Conservation (phyloP, 2,113 vertebrate genomes). For the Anthoscopus minutus region DNA sequence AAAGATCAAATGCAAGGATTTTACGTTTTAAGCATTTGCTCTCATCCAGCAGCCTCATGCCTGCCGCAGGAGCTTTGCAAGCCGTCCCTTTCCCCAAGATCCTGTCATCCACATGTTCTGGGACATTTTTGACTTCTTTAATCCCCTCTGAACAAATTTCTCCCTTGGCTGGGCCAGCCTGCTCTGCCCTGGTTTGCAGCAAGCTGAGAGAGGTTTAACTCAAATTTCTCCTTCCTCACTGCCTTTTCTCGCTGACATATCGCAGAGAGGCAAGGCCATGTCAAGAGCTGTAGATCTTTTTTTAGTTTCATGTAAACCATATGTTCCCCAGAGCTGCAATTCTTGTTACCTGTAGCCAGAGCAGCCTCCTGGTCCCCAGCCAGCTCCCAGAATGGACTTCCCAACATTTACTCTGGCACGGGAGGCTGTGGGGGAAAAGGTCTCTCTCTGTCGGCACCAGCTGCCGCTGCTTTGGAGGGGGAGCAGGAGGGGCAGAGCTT, state of each 20-base stretch:
- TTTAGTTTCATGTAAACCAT: constrained; percentile 39
- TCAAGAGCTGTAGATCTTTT: constrained; percentile 22
- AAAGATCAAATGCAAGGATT: background rate
- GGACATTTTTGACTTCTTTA: background rate
- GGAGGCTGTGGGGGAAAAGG: background rate
- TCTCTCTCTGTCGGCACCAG: background rate
- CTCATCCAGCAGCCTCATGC: background rate
- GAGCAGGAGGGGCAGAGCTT: background rate
- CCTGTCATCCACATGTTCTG: accelerated
- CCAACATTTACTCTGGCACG: constrained; percentile 43
- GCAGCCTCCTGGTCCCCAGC: constrained; percentile 32
- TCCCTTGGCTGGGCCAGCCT: background rate
- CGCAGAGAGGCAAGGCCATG: background rate
- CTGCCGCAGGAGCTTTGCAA: background rate
- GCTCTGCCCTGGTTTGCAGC: background rate
- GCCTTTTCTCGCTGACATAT: background rate
- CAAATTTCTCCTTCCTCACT: background rate
- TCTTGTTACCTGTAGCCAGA: constrained; percentile 52
- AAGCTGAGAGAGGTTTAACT: background rate
- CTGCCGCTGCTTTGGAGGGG: background rate
- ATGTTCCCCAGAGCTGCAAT: constrained; percentile 5
- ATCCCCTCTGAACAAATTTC: background rate
- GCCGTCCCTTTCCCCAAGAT: accelerated
- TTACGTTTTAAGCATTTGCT: background rate
- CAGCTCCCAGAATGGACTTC: constrained; percentile 37